Evolutionary conservation across 2,888 invertebrate genomes (phyloP), one percentile per base, ranked within the genome.

Genomic region (Limulus polyphemus): DNA sequence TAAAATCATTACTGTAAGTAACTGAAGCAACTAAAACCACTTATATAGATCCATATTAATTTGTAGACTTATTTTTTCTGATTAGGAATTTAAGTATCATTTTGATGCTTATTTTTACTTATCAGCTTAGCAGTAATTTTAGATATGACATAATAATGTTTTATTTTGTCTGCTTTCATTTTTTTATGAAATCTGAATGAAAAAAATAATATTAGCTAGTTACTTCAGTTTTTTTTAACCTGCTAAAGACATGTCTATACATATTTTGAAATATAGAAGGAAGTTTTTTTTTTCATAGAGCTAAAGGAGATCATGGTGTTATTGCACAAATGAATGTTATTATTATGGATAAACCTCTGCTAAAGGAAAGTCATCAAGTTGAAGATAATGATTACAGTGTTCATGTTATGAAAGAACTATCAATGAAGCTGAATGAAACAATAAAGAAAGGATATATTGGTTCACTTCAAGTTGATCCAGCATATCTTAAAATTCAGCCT

Each of bases 391-490:
- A 51, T 5, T 12, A 48, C 5, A 17, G 13, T 47, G 63, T 65
- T n/a, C 47, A 57, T 32, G 32, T 32, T 32, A 32, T 32, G 50
- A 52, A 55, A 7, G 58, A 62, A 16, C 75, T 75, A 71, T 81
- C 84, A 73, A 77, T 81, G 47, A 82, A 83, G 0, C 77, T 92
- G 2, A 77, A 81, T 64, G 86, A 87, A 54, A 85, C 86, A 11
- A 79, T 93, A 1, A 79, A 83, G 2, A 81, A 79, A 0, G 91
- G 90, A 9, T 81, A 80, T 71, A 84, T 90, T 10, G 92, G 91
- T 1, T 84, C 86, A 48, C 76, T 92, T 1, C 84, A 83, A 46
- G 84, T 92, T 0, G 90, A 93, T 75, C 89, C 90, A 0, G 83
- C 84, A 64, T 90, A 85, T 74, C 77, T 90, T 63, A 82, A 85